Conservation (phyloP, 1,140 invertebrate genomes). For the Paraescarpia echinospica region DNA sequence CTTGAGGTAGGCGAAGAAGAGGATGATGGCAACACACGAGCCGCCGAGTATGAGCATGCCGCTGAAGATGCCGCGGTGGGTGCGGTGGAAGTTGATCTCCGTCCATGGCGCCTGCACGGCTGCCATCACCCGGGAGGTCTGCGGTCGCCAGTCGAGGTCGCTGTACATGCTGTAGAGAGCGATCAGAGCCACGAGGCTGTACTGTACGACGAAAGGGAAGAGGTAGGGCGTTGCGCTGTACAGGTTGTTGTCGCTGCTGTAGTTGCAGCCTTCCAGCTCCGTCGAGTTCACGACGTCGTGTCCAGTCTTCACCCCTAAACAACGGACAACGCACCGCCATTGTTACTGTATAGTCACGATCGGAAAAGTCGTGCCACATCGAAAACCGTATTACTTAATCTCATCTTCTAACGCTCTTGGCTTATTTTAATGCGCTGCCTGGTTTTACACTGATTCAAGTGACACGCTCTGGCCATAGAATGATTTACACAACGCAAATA, state of each 20-base stretch:
- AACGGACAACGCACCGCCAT: not conserved
- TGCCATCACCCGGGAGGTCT: not conserved
- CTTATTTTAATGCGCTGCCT: no score
- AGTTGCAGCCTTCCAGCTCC: not conserved
- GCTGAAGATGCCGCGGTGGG: conserved; percentile 26
- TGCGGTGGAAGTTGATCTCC: conserved; percentile 16
- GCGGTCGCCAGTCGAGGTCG: not conserved
- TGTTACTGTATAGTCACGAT: no score
- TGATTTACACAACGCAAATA: no score
- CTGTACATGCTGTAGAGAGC: conserved; percentile 27
- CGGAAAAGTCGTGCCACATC: no score
- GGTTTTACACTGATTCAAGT: no score
- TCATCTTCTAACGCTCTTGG: no score
- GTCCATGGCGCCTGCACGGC: not conserved
- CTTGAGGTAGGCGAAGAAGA: conserved; percentile 23
- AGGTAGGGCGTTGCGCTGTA: conserved; percentile 23
- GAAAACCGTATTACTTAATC: no score
- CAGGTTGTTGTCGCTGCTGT: conserved; percentile 7
- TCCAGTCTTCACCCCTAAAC: not conserved
- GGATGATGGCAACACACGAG: conserved; percentile 18
- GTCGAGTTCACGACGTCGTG: not conserved
- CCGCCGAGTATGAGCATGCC: conserved; percentile 22
- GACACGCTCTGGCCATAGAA: no score
- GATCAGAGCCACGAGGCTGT: conserved; percentile 22
- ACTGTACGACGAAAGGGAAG: conserved; percentile 28